Evolutionary conservation across 2,797 vertebrate species (phyloP).

Genomic region (Cryptoprocta ferox): DNA sequence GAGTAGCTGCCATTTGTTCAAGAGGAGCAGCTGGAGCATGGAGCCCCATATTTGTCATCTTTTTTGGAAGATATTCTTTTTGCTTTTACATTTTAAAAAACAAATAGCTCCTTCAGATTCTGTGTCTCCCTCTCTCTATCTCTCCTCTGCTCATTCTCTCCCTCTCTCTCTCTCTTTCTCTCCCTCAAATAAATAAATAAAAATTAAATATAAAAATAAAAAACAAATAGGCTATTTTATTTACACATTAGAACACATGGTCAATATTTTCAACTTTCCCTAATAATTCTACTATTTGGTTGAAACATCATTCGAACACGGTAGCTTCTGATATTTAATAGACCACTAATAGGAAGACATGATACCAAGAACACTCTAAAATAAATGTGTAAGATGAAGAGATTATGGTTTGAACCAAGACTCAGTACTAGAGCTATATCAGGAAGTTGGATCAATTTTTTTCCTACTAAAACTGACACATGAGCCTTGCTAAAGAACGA

Average conservation of each 20-base stretch:
- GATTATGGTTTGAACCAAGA: neutral
- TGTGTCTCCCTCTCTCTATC: too few relatives aligned
- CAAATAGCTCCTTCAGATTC: neutral
- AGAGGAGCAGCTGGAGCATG: neutral
- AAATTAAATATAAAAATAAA: neutral
- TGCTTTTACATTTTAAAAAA: neutral
- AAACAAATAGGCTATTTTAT: neutral
- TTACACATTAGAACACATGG: neutral
- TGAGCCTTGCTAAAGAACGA: neutral
- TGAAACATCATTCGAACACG: neutral
- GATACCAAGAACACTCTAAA: neutral
- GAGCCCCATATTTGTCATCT: neutral
- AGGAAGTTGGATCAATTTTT: constrained; percentile 22
- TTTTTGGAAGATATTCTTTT: neutral
- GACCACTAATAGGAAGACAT: neutral
- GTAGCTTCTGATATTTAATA: neutral
- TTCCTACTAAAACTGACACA: neutral
- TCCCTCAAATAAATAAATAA: too few relatives aligned
- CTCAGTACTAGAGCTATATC: neutral
- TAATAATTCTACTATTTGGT: neutral
- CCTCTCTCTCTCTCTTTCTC: too few relatives aligned
- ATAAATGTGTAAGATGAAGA: neutral
- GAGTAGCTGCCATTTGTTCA: neutral
- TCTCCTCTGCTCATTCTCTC: too few relatives aligned
- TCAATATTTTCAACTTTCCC: neutral